These are phyloP conservation scores for Aspidapion aeneum DNA, from an alignment of 2,888 invertebrate genomes.

Conservation along the genomic window DNA sequence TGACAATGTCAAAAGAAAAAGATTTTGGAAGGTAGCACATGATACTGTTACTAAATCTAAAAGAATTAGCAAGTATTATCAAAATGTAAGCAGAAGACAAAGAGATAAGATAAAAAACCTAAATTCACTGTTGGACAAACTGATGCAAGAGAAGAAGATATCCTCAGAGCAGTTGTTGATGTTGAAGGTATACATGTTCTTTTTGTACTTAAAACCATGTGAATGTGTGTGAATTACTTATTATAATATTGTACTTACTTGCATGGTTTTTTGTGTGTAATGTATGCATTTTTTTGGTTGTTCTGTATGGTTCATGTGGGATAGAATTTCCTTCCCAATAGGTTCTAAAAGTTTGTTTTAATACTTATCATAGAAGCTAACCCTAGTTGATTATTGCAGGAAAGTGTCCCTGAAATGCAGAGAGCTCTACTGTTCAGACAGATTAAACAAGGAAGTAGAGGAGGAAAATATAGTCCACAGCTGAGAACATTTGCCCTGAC, in stretches of 20 bases:
- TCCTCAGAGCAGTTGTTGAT: not conserved
- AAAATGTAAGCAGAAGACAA: slow-evolving; percentile 8
- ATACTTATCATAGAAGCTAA: not conserved
- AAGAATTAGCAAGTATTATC: slow-evolving; percentile 10
- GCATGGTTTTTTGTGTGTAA: not conserved
- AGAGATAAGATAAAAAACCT: slow-evolving; percentile 3
- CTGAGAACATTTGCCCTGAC: slow-evolving; percentile 24
- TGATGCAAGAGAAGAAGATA: slow-evolving; percentile 4
- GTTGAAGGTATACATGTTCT: slow-evolving; percentile 1
- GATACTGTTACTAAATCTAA: slow-evolving; percentile 7
- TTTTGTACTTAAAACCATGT: not conserved
- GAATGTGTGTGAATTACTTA: too few relatives aligned
- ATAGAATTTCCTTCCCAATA: not conserved
- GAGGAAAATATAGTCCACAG: slow-evolving; percentile 24
- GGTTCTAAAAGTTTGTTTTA: not conserved
- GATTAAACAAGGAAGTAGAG: not conserved
- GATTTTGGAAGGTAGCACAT: slow-evolving; percentile 12
- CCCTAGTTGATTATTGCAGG: not conserved
- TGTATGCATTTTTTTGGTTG: not conserved
- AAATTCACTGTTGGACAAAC: not conserved
- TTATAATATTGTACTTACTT: not conserved
- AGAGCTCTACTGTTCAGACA: too few relatives aligned
- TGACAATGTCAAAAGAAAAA: not conserved
- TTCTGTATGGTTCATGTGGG: not conserved
- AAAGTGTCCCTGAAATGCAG: slow-evolving; percentile 6